These are phyloP conservation scores for Hypselothyrea guttata DNA, from an alignment of 2,888 invertebrate genomes.

Conservation along the genomic window DNA sequence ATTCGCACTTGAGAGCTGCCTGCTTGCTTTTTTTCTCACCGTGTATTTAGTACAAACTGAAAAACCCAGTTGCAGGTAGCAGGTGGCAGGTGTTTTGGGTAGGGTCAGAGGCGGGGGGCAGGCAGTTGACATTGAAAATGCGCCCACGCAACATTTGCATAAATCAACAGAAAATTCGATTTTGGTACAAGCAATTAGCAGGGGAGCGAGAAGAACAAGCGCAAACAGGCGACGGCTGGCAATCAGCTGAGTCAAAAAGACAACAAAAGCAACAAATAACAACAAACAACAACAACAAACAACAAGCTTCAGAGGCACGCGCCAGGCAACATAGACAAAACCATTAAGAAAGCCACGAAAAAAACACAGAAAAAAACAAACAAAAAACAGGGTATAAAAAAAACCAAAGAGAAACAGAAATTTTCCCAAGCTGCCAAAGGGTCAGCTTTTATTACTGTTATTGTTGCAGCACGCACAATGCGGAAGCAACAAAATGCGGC, in stretches of 20 bases:
- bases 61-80: too few species aligned
- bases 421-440: conserved; percentile 53
- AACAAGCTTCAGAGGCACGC: conserved; percentile 7
- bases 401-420: conserved; percentile 29
- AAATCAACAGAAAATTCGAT: conserved; percentile 45
- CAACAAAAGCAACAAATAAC: conserved; percentile 7
- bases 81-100: not conserved
- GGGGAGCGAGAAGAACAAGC: conserved; percentile 50
- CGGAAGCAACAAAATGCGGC: conserved; percentile 67
- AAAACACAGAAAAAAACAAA: too few species aligned
- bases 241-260: not conserved
- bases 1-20: too few species aligned
- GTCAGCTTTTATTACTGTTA: conserved; percentile 22
- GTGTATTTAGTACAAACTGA: too few species aligned
- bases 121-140: conserved; percentile 50
- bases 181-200: conserved; percentile 57
- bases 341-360: conserved; percentile 51
- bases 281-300: conserved; percentile 3
- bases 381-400: too few species aligned
- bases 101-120: not conserved
- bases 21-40: too few species aligned
- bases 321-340: conserved; percentile 9
- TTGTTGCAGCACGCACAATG: conserved; percentile 60
- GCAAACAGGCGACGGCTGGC: conserved; percentile 44
- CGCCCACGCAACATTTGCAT: conserved; percentile 60